Evolutionary conservation across 92 coral and sea anemone species (phyloP).

Genomic region (Siderastrea siderea): DNA sequence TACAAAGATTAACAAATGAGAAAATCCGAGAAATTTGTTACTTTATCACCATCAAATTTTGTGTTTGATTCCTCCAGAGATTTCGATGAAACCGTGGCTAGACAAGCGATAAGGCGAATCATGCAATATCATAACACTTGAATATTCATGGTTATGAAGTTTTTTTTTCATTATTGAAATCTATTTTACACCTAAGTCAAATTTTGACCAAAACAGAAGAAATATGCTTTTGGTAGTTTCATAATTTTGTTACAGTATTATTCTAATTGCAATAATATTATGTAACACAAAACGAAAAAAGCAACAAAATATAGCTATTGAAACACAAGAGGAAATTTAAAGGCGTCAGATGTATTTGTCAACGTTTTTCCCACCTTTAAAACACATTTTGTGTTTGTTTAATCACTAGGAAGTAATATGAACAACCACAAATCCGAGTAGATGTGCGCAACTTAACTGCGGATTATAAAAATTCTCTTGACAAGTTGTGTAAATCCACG

Average conservation of each 20-base stretch:
- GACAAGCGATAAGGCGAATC: not conserved
- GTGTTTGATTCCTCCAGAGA: not conserved
- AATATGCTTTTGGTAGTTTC: not conserved
- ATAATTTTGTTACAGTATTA: not conserved
- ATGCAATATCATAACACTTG: not conserved
- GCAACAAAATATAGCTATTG: not conserved
- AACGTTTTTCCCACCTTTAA: not conserved
- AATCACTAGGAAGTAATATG: not conserved
- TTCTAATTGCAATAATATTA: not conserved
- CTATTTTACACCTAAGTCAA: not conserved
- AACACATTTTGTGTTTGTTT: not conserved
- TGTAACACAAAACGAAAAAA: not conserved
- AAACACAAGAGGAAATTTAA: not conserved
- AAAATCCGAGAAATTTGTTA: not conserved
- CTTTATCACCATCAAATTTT: not conserved
- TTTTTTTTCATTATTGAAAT: no score
- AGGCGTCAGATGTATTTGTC: constrained; percentile 1
- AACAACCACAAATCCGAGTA: no score
- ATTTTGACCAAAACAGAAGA: not conserved
- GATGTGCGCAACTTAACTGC: no score
- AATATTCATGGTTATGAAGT: not conserved
- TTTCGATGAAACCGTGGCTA: not conserved
- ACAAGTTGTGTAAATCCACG: no score
- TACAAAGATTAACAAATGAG: not conserved
- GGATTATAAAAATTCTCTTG: no score